Evolutionary conservation across 1,140 invertebrate genomes (phyloP), one percentile per base, ranked within the genome.

Genomic region (Pseudomyrmex dendroicus): DNA sequence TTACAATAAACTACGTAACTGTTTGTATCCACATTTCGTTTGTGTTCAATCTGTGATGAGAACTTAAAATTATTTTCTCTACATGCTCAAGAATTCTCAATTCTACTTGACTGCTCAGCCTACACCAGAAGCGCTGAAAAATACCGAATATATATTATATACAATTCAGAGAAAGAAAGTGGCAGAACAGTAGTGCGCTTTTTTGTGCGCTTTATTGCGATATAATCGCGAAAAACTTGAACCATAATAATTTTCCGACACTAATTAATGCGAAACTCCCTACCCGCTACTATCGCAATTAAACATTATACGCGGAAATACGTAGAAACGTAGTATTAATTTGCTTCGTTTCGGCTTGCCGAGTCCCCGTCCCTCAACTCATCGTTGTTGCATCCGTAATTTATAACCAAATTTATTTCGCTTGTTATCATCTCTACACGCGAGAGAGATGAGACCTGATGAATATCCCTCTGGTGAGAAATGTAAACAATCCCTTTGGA

Each of bases 341-440:
- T 82, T 22, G 48, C 80, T 25, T 76, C 52, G 80, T 52, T 74
- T 64, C 76, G 46, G 78, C 56, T 35, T 48, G 61, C 46, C 46
- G 46, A 48, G 5, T 5, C 72, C 72, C 61, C 15, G 80, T 46
- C 80, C 72, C 63, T 64, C 72, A 61, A 61, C 25, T 61, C 80
- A 54, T 35, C 76, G 52, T 70, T 48, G 76, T 68, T 48, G 66
- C 76, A 59, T 44, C 66, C 66, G 76, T 80, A 80, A 80, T 80
- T 80, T 72, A 80, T 72, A 80, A 80, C 66, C 54, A 70, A 80
- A 80, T 80, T 80, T 80, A 80, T 80, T 80, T 80, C 66, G 76
- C 76, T 70, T 57, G 76, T 80, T 80, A 80, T 72, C 66, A 70
- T 59, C 46, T 50, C 66, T 35, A 35, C 7, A 77, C 48, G 54